Percentiles rank a stretch among this genome's conserved stretches.
Evolutionary conservation across 2,888 invertebrate species (phyloP).

Genomic region (Herminia tarsipennalis): DNA sequence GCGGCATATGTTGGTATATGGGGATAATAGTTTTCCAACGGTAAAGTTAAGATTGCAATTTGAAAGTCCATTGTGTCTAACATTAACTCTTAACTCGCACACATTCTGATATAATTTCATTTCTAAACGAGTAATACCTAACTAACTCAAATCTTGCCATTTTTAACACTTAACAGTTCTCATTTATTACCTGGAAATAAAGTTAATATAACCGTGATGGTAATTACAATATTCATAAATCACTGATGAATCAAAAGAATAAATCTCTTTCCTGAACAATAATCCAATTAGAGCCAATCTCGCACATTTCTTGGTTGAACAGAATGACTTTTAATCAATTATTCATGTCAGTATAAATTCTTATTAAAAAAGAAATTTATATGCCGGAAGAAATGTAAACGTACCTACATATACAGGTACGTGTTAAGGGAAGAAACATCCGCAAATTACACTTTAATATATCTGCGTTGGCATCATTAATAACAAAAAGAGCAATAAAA

Average conservation of each 20-base stretch:
- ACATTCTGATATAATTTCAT: too few relatives aligned
- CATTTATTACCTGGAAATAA: too few relatives aligned
- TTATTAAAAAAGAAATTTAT: constrained; percentile 17
- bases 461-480: constrained; percentile 54
- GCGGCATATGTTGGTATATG: too few relatives aligned
- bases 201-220: constrained; percentile 8
- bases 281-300: constrained; percentile 38
- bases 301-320: constrained; percentile 17
- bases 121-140: too few relatives aligned
- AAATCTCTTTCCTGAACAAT: constrained; percentile 23
- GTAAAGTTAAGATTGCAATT: too few relatives aligned
- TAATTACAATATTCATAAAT: constrained; percentile 31
- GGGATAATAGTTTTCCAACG: too few relatives aligned
- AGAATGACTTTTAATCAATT: constrained; percentile 29
- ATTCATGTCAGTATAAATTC: constrained; percentile 28
- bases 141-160: too few relatives aligned
- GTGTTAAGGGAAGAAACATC: constrained; percentile 3
- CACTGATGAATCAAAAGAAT: constrained; percentile 27
- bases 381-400: constrained; percentile 13
- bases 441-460: constrained; percentile 27
- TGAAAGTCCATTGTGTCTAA: too few relatives aligned
- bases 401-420: neutral
- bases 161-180: too few relatives aligned
- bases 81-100: too few relatives aligned
- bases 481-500: constrained; percentile 58